Percentiles rank a stretch among this genome's conserved stretches.
These are phyloP conservation scores for Rhagonycha fulva DNA, from an alignment of 2,888 invertebrate genomes.

Conservation along the genomic window DNA sequence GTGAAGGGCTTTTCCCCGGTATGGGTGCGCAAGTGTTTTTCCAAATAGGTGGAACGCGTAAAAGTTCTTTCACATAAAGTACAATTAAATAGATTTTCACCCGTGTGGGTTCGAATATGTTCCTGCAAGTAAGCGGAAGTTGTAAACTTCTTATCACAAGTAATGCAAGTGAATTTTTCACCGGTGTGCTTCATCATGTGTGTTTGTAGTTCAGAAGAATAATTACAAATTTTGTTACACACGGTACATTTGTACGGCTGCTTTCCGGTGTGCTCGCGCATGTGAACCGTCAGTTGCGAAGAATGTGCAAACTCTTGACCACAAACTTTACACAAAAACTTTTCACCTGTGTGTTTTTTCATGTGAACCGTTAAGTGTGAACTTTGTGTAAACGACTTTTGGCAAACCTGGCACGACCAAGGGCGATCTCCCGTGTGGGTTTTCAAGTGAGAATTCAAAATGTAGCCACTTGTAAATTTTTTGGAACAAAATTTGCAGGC, in stretches of 20 bases:
- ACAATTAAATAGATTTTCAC: constrained; percentile 55
- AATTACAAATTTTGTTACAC: constrained; percentile 51
- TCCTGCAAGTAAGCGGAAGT: constrained; percentile 48
- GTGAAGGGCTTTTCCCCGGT: constrained; percentile 55
- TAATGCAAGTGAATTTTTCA: constrained; percentile 47
- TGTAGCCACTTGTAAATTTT: constrained; percentile 65
- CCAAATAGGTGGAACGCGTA: constrained; percentile 48
- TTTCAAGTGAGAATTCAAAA: constrained; percentile 63
- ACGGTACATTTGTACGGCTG: constrained; percentile 51
- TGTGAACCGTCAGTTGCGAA: constrained; percentile 51
- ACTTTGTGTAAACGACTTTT: constrained; percentile 64
- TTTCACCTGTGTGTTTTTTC: constrained; percentile 59
- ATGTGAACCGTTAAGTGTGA: constrained; percentile 64
- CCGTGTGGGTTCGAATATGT: constrained; percentile 48
- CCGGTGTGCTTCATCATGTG: constrained; percentile 52
- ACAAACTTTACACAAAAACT: constrained; percentile 46
- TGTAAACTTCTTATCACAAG: constrained; percentile 51
- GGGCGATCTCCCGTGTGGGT: constrained; percentile 67
- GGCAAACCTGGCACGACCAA: constrained; percentile 61
- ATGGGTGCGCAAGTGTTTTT: constrained; percentile 57
- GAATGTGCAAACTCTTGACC: constrained; percentile 50
- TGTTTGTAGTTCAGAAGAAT: constrained; percentile 47
- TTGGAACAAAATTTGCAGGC: constrained; percentile 47
- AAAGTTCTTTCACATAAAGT: constrained; percentile 47
- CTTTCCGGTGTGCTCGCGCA: constrained; percentile 52